Percentiles rank a stretch among this genome's conserved stretches.
phyloP scores from a whole-genome alignment of 2,797 vertebrate species.

The Sciurus vulgaris region DNA sequence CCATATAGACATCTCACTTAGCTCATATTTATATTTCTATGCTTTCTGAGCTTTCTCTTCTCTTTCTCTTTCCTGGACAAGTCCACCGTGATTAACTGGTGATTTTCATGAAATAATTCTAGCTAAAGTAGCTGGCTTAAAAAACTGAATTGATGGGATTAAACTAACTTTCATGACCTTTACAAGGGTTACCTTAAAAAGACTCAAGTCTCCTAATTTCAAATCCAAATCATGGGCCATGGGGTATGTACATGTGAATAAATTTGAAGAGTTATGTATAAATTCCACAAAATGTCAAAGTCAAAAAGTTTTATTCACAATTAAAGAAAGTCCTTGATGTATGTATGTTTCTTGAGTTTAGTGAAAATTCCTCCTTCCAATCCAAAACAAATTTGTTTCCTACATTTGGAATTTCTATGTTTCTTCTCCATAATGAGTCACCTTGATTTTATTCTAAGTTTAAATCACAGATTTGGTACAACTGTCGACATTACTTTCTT shows the following conservation, averaged over 20 bases:
- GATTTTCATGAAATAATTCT: constrained; percentile 36
- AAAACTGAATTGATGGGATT: neutral
- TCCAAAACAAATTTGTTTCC: neutral
- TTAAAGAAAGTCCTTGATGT: neutral
- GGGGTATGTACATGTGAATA: neutral
- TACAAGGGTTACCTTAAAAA: neutral
- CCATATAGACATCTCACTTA: neutral
- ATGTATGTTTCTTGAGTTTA: neutral
- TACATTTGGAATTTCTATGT: neutral
- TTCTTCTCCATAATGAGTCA: neutral
- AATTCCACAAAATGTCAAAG: neutral
- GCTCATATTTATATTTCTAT: constrained; percentile 7
- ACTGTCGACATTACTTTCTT: neutral
- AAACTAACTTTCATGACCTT: neutral
- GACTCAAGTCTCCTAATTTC: neutral
- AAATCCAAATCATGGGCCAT: neutral
- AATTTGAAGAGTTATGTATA: neutral
- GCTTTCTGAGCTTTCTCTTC: constrained; percentile 20
- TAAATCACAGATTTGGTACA: neutral
- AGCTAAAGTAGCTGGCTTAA: neutral
- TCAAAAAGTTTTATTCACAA: neutral
- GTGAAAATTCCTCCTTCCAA: neutral
- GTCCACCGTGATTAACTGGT: neutral
- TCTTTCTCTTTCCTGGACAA: neutral
- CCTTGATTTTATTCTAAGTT: neutral